Evolutionary conservation across 2,797 vertebrate species (phyloP).

Genomic region (Tachyglossus aculeatus): DNA sequence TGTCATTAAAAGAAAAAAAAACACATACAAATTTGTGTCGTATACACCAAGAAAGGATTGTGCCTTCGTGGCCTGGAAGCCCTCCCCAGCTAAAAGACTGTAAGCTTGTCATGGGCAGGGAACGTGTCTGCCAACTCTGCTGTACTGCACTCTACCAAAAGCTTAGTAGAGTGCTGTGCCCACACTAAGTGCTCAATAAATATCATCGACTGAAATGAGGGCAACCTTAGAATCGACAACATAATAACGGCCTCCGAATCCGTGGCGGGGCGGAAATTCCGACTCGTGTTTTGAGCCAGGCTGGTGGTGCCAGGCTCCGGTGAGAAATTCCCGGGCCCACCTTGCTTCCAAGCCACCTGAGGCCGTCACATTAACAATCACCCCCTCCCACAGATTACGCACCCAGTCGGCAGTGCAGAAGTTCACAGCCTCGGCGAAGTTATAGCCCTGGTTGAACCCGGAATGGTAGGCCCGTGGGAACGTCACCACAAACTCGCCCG

Average conservation of each 20-base stretch:
- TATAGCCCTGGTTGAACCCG: constrained; percentile 99
- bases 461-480: constrained; percentile 98
- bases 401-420: constrained; percentile 99
- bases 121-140: too few species aligned
- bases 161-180: too few species aligned
- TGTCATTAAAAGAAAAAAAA: too few species aligned
- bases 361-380: constrained; percentile 45
- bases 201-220: background rate
- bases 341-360: background rate
- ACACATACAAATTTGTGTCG: too few species aligned
- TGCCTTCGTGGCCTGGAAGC: too few species aligned
- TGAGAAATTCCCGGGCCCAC: background rate
- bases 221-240: background rate
- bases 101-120: too few species aligned
- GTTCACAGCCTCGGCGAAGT: constrained; percentile 98
- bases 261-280: background rate
- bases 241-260: background rate
- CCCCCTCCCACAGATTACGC: constrained; percentile 58
- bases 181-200: too few species aligned
- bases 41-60: too few species aligned
- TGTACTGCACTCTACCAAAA: too few species aligned
- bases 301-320: background rate
- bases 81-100: too few species aligned
- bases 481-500: constrained; percentile 97
- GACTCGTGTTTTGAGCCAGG: background rate